Percentiles rank a stretch among this genome's conserved stretches.
phyloP scores from a whole-genome alignment of 2,888 invertebrate genomes.

The Suillia variegata region DNA sequence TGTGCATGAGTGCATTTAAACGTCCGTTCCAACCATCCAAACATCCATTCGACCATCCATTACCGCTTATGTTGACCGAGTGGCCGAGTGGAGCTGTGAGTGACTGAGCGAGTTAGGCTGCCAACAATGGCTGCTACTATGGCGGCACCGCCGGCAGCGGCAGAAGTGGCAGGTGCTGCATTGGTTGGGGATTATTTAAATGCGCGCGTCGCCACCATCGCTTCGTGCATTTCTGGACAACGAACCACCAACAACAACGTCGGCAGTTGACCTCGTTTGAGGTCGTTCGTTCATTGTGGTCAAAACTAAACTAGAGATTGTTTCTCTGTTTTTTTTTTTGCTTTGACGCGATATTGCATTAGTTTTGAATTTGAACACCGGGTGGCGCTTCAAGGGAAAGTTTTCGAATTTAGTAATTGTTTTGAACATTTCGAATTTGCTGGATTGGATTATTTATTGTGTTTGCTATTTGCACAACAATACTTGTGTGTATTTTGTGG shows the following conservation, averaged over 20 bases:
- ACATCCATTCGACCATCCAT: too few relatives aligned
- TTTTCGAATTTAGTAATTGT: too few relatives aligned
- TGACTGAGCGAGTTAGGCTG: too few relatives aligned
- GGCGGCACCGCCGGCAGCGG: background rate
- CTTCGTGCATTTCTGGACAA: conserved; percentile 11
- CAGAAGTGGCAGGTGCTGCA: background rate
- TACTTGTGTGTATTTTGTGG: too few relatives aligned
- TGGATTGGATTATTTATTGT: too few relatives aligned
- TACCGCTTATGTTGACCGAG: too few relatives aligned
- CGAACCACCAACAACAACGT: background rate
- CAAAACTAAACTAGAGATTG: background rate
- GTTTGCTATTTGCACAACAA: too few relatives aligned
- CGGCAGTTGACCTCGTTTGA: conserved; percentile 49
- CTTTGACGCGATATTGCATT: background rate
- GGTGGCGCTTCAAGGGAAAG: too few relatives aligned
- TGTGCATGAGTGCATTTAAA: too few relatives aligned
- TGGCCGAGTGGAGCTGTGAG: too few relatives aligned
- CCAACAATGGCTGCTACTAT: background rate
- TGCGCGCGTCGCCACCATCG: conserved; percentile 20
- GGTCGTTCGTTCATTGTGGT: conserved; percentile 44
- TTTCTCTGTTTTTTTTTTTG: conserved; percentile 2
- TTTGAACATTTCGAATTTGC: too few relatives aligned
- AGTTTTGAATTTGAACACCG: background rate
- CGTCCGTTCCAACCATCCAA: too few relatives aligned
- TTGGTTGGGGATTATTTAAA: conserved; percentile 14